Evolutionary conservation across 2,888 invertebrate species (phyloP).

Genomic region (Torymus auratus): DNA sequence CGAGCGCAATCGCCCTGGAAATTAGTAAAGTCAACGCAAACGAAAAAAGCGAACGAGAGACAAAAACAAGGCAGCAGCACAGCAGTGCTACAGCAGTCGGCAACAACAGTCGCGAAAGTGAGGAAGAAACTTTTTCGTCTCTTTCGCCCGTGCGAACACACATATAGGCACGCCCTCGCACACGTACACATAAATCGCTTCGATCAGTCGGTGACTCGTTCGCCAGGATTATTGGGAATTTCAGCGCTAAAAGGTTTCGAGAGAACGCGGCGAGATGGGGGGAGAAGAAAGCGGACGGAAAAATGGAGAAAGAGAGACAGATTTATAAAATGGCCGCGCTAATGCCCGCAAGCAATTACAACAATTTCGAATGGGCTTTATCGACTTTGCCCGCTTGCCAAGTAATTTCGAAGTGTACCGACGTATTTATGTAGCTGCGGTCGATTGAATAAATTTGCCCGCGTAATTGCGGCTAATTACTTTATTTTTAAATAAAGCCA

Average conservation of each 20-base stretch:
- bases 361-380: background rate
- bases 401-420: background rate
- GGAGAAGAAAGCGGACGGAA: conserved; percentile 40
- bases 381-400: background rate
- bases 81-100: background rate
- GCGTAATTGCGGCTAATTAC: too few species aligned
- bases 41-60: background rate
- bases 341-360: conserved; percentile 1
- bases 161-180: too few species aligned
- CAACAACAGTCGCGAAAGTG: conserved; percentile 12
- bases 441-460: too few species aligned
- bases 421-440: too few species aligned
- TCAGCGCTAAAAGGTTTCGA: conserved; percentile 60
- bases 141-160: background rate
- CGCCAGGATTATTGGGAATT: conserved; percentile 67
- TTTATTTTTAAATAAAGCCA: too few species aligned
- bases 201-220: conserved; percentile 58
- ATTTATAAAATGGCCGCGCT: background rate
- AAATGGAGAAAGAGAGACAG: conserved; percentile 17
- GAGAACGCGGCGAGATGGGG: conserved; percentile 36
- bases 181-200: conserved; percentile 52
- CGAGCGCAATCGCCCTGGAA: background rate
- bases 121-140: conserved; percentile 20
- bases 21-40: background rate
- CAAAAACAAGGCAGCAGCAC: conserved; percentile 5